Percentiles rank a stretch among this genome's conserved stretches.
phyloP scores from a whole-genome alignment of 2,888 invertebrate species.

The Oxyteleia sp. region DNA sequence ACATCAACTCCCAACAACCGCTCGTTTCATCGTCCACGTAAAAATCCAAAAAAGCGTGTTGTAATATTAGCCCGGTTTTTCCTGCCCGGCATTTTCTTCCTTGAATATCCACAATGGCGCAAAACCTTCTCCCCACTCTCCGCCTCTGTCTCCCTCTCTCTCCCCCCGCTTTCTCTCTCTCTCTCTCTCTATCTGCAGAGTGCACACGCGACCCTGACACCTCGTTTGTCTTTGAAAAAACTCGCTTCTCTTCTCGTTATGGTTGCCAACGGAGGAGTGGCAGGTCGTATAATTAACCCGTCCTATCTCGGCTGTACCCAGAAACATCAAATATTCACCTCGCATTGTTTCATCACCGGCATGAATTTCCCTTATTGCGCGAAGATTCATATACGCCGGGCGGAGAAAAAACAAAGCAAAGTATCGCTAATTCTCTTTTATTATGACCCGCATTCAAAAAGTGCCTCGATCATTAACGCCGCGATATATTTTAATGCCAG shows the following conservation, averaged over 20 bases:
- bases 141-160: no score
- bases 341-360: constrained; percentile 66
- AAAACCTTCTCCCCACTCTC: no score
- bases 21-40: constrained; percentile 32
- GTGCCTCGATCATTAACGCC: constrained; percentile 54
- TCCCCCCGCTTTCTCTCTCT: constrained; percentile 13
- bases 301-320: constrained; percentile 66
- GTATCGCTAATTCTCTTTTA: constrained; percentile 62
- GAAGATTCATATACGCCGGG: constrained; percentile 57
- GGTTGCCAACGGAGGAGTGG: constrained; percentile 66
- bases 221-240: constrained; percentile 71
- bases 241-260: constrained; percentile 67
- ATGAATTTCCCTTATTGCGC: constrained; percentile 61
- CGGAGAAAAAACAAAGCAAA: constrained; percentile 45
- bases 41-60: constrained; percentile 19
- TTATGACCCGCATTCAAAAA: constrained; percentile 57
- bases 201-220: constrained; percentile 70
- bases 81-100: constrained; percentile 32
- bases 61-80: constrained; percentile 36
- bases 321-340: constrained; percentile 71
- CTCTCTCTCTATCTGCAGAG: constrained; percentile 2
- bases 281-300: constrained; percentile 72
- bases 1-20: constrained; percentile 16
- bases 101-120: constrained; percentile 7
- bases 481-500: constrained; percentile 55